Evolutionary conservation across 1,140 invertebrate species (phyloP).

Genomic region (Cepaea nemoralis): DNA sequence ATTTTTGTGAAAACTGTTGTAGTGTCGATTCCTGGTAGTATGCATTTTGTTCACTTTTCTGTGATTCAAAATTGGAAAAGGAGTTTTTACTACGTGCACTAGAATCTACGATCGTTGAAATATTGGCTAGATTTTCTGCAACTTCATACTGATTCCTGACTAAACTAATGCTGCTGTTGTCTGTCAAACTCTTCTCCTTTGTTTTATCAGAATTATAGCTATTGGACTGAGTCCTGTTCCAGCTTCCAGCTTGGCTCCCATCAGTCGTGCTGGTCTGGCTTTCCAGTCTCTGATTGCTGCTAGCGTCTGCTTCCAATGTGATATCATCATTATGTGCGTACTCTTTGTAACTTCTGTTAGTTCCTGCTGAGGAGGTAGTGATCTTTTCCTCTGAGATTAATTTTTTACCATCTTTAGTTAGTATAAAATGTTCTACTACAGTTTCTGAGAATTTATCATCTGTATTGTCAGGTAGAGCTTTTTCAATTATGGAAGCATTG

Average conservation of each 20-base stretch:
- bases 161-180: not conserved
- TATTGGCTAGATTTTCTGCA: not conserved
- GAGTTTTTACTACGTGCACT: too few relatives aligned
- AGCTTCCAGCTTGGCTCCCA: not conserved
- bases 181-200: not conserved
- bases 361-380: not conserved
- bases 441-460: slow-evolving; percentile 31
- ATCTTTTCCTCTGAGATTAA: slow-evolving; percentile 33
- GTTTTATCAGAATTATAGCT: not conserved
- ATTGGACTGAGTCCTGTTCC: not conserved
- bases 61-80: not conserved
- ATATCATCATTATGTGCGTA: not conserved
- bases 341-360: not conserved
- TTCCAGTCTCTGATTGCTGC: not conserved
- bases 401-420: slow-evolving; percentile 35
- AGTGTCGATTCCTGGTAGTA: not conserved
- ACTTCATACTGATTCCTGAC: slow-evolving; percentile 25
- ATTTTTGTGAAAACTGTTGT: not conserved
- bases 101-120: not conserved
- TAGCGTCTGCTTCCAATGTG: not conserved
- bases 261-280: not conserved
- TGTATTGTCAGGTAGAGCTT: not conserved
- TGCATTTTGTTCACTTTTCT: slow-evolving; percentile 18
- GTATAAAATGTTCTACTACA: slow-evolving; percentile 31
- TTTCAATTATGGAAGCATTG: not conserved